Conservation (phyloP, 2,113 vertebrate genomes). For the Trachemys scripta region DNA sequence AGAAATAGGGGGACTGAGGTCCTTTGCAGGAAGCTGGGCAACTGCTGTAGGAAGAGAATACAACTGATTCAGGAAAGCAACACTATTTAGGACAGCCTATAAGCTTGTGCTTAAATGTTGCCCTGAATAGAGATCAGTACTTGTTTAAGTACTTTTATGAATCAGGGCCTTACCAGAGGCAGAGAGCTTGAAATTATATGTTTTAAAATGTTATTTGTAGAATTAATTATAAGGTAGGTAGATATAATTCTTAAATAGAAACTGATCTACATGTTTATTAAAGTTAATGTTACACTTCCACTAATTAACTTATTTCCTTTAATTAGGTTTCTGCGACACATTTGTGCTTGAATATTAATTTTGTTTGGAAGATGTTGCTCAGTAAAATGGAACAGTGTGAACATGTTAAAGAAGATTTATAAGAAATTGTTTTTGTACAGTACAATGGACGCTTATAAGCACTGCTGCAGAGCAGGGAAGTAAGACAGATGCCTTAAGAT, state of each 20-base stretch:
- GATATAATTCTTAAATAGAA: background rate
- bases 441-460: slow-evolving; percentile 71
- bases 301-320: slow-evolving; percentile 46
- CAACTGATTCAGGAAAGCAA: background rate
- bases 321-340: slow-evolving; percentile 78
- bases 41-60: background rate
- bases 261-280: background rate
- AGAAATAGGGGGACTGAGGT: background rate
- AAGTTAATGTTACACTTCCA: slow-evolving; percentile 1
- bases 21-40: background rate
- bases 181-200: background rate
- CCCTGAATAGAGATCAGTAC: background rate
- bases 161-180: background rate
- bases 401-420: slow-evolving; percentile 74
- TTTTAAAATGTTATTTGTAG: background rate
- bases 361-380: slow-evolving; percentile 77
- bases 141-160: background rate
- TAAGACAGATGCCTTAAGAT: slow-evolving; percentile 84
- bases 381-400: slow-evolving; percentile 61
- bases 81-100: background rate
- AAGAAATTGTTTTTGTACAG: slow-evolving; percentile 69
- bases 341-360: slow-evolving; percentile 79
- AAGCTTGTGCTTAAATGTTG: background rate
- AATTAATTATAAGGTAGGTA: background rate
- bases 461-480: slow-evolving; percentile 73